Conservation (phyloP, 2,113 vertebrate genomes). For the Lophura nycthemera region DNA sequence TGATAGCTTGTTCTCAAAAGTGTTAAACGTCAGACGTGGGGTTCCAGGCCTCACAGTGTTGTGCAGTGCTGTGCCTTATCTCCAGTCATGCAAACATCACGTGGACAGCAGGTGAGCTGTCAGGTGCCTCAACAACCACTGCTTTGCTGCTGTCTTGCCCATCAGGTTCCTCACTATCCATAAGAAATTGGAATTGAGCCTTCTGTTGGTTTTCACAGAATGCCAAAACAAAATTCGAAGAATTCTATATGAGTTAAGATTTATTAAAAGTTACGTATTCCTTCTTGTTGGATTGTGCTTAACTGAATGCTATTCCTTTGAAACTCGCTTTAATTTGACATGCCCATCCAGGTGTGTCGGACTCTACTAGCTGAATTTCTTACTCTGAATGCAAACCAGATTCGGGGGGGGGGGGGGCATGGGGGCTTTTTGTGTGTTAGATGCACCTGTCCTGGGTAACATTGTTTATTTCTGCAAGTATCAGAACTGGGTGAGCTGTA, state of each 20-base stretch:
- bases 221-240: background rate
- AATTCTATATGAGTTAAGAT: background rate
- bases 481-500: background rate
- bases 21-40: background rate
- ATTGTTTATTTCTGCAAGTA: background rate
- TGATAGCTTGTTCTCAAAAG: background rate
- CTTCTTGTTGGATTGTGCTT: background rate
- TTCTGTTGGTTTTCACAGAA: background rate
- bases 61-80: background rate
- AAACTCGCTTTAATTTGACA: background rate
- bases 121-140: background rate
- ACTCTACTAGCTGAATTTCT: background rate
- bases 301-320: background rate
- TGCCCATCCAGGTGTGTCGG: background rate
- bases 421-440: conserved; percentile 16
- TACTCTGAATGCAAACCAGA: background rate
- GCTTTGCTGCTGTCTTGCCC: background rate
- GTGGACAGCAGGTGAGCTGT: background rate
- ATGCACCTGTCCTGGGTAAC: background rate
- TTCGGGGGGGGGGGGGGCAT: background rate
- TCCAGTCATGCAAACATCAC: background rate
- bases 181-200: background rate
- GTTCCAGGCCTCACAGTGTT: background rate
- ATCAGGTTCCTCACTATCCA: background rate
- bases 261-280: background rate